Base-by-base conservation (phyloP, 2,113 vertebrate genomes). In the Circaetus gallicus region DNA sequence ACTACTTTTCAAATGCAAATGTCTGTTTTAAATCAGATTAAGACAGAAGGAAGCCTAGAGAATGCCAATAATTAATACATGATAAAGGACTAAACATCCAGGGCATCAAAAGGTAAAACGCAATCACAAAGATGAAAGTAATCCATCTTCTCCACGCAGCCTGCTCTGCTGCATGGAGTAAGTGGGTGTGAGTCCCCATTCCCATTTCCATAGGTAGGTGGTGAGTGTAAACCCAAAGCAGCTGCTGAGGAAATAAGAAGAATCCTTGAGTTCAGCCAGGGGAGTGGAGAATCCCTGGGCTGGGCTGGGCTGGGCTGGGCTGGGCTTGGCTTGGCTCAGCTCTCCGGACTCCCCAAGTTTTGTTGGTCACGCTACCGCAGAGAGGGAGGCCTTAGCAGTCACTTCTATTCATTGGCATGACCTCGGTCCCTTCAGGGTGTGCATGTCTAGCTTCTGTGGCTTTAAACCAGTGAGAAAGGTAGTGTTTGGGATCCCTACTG, bases 1-100 rank as follows among this genome's bases (percentile, higher is more conserved):
- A 83, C 70, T 93, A 90, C 93, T 97, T 97, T 96, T 96, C 91
- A 96, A 96, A 96, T 96, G 94, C 89, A 96, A 95, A 97, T 97
- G 21, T 86, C 87, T 95, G 67, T 77, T 95, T 96, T 85, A 93
- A 97, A 97, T 96, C 95, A 96, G 94, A 97, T 97, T 96, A 97
- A 94, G 89, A 90, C 38, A 93, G 94, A 95, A 95, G 78, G 89
- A 97, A 94, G 87, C 79, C 79, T 73, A 71, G 82, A 93, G 89
- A 95, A 94, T 91, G 93, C 81, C 81, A 91, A 77, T 95, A 97
- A 90, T 95, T 95, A 96, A 96, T 97, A 95, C 32, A 45, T 7
- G 81, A 94, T 87, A 96, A 95, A 93, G 74, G 45, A 90, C 80
- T 86, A 95, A 97, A 90, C 82, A 94, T 82, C 73, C 65, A 91